Evolutionary conservation across 2,113 vertebrate genomes (phyloP), one percentile per base, ranked within the genome.

Genomic region (Pardalotus punctatus): DNA sequence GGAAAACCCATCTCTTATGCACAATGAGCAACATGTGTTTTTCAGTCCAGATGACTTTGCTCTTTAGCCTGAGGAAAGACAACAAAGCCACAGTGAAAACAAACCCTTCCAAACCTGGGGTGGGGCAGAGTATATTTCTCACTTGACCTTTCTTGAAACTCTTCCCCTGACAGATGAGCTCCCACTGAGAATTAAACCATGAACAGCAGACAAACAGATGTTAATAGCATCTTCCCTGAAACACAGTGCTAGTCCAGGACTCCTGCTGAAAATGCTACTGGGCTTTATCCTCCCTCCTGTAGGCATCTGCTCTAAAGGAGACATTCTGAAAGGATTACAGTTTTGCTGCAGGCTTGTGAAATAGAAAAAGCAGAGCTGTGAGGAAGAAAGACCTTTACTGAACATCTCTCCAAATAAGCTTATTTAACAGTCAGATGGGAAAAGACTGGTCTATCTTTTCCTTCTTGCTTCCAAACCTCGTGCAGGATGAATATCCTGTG

Each of bases 261-360:
- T 81, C 82, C 93, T 62, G 91, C 88, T 93, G 92, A 77, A 94
- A 92, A 66, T 50, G 92, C 92, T 95, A 88, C 94, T 86, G 93
- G 86, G 67, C 64, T 93, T 95, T 83, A 69, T 70, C 47, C 62
- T 88, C 86, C 42, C 53, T 90, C 56, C 71, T 50, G 57, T 48
- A 64, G 76, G 56, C 82, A 83, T 67, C 67, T 73, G 76, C 56
- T 56, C 86, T 91, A 57, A 62, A n/a, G 14, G n/a, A 91, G 24
- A 24, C 14, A 2, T 64, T 88, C 76, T 65, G 77, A 90, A 90
- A 84, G 36, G 48, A 93, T 78, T 86, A 81, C 48, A 56, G 0
- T 64, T 92, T 90, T 90, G 51, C 82, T 92, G 23, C 56, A 92
- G 80, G 80, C 38, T 92, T 27, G 23, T 2, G 2, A n/a, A 88